These are phyloP conservation scores for Hemibagrus guttatus DNA, from an alignment of 2,797 vertebrate species.

Conservation along the genomic window DNA sequence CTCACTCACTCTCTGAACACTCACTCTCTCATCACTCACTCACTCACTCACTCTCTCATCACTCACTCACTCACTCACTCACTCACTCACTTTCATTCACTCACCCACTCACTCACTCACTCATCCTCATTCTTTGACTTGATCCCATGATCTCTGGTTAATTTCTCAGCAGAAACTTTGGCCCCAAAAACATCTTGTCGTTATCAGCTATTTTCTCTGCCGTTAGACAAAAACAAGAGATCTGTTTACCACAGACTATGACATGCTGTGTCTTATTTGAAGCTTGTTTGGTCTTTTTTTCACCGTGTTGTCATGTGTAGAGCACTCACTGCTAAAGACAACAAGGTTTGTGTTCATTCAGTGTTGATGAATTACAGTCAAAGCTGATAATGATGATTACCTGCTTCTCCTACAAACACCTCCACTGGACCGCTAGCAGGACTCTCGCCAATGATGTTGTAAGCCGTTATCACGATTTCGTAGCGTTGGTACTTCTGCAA, in stretches of 20 bases:
- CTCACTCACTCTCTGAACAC: too few species aligned
- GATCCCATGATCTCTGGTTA: background rate
- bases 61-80: background rate
- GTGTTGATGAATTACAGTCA: background rate
- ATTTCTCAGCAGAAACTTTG: background rate
- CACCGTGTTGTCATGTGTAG: background rate
- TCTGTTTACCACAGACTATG: background rate
- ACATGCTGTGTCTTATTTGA: background rate
- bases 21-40: too few species aligned
- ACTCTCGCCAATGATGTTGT: slow-evolving; percentile 91
- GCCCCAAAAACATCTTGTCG: background rate
- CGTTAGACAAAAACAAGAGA: background rate
- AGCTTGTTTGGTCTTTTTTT: background rate
- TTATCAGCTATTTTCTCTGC: background rate
- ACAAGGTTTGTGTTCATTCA: background rate
- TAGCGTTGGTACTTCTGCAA: slow-evolving; percentile 91
- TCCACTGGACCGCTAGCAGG: slow-evolving; percentile 85
- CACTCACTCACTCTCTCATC: too few species aligned
- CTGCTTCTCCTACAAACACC: slow-evolving; percentile 94
- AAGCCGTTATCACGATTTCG: slow-evolving; percentile 90
- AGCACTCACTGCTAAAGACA: background rate
- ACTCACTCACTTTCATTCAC: background rate
- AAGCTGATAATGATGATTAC: slow-evolving; percentile 65
- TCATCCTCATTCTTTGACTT: background rate
- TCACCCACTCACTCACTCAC: background rate